Percentiles rank a stretch among this genome's conserved stretches.
Conservation (phyloP, 1,140 invertebrate genomes). For the Centruroides sculpturatus region DNA sequence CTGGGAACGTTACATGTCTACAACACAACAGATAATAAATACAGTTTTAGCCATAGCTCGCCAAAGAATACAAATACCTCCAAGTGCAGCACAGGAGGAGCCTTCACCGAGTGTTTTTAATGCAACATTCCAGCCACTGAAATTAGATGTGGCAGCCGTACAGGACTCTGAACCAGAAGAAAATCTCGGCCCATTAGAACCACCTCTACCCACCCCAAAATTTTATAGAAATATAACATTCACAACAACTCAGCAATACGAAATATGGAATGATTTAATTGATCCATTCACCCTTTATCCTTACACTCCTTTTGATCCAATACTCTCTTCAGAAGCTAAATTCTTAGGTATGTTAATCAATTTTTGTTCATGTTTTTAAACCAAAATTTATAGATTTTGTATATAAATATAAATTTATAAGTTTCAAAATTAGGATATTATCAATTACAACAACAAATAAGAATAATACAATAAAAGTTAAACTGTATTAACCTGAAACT, state of each 20-base stretch:
- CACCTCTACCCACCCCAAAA: conserved; percentile 70
- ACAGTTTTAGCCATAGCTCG: conserved; percentile 64
- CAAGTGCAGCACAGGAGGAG: conserved; percentile 49
- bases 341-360: conserved; percentile 41
- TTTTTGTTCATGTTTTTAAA: too few relatives aligned
- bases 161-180: conserved; percentile 78
- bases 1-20: conserved; percentile 72
- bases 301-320: conserved; percentile 69
- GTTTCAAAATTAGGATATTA: too few relatives aligned
- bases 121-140: conserved; percentile 33
- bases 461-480: too few relatives aligned
- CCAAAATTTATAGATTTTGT: too few relatives aligned
- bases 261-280: conserved; percentile 72
- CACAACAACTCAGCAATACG: conserved; percentile 54
- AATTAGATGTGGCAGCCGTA: conserved; percentile 4
- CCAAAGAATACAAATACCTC: conserved; percentile 70
- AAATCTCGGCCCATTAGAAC: conserved; percentile 81
- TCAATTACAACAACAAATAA: too few relatives aligned
- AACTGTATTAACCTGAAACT: too few relatives aligned
- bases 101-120: conserved; percentile 55
- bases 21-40: conserved; percentile 62
- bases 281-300: conserved; percentile 82
- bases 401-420: too few relatives aligned
- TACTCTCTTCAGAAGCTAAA: conserved; percentile 83
- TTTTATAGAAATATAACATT: conserved; percentile 78